A percentile compares a stretch with the other conserved stretches of the same genome.
Conservation (phyloP, 2,888 invertebrate species). For the Cheilosia grossa region DNA sequence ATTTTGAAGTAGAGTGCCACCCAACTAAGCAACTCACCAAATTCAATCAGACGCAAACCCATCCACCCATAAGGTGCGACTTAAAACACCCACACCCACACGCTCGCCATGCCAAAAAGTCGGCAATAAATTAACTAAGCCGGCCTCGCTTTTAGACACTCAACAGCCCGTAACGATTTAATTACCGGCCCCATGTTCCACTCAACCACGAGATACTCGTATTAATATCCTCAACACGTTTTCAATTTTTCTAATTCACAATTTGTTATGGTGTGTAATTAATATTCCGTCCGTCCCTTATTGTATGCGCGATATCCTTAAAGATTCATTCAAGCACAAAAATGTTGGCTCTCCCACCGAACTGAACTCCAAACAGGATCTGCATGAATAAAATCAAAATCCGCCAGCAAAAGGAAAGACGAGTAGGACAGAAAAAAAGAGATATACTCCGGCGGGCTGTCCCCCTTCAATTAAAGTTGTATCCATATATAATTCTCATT, state of each 20-base stretch:
- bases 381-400: slow-evolving; percentile 70
- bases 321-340: slow-evolving; percentile 59
- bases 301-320: slow-evolving; percentile 59
- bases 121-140: slow-evolving; percentile 61
- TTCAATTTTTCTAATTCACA: slow-evolving; percentile 73
- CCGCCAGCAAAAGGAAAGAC: slow-evolving; percentile 23
- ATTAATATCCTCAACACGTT: slow-evolving; percentile 74
- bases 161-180: slow-evolving; percentile 73
- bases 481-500: slow-evolving; percentile 75
- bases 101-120: background rate
- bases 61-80: slow-evolving; percentile 30
- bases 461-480: slow-evolving; percentile 69
- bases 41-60: slow-evolving; percentile 20
- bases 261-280: slow-evolving; percentile 69
- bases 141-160: slow-evolving; percentile 29
- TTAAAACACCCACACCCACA: slow-evolving; percentile 12
- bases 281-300: slow-evolving; percentile 70
- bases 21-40: background rate
- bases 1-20: too few relatives aligned
- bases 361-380: slow-evolving; percentile 68
- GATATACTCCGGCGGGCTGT: slow-evolving; percentile 3
- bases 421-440: slow-evolving; percentile 4
- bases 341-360: slow-evolving; percentile 16
- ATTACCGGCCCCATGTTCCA: slow-evolving; percentile 50
- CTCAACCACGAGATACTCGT: slow-evolving; percentile 48